These are phyloP conservation scores for Indicator maculatus DNA, from an alignment of 2,113 vertebrate genomes.

Conservation along the genomic window DNA sequence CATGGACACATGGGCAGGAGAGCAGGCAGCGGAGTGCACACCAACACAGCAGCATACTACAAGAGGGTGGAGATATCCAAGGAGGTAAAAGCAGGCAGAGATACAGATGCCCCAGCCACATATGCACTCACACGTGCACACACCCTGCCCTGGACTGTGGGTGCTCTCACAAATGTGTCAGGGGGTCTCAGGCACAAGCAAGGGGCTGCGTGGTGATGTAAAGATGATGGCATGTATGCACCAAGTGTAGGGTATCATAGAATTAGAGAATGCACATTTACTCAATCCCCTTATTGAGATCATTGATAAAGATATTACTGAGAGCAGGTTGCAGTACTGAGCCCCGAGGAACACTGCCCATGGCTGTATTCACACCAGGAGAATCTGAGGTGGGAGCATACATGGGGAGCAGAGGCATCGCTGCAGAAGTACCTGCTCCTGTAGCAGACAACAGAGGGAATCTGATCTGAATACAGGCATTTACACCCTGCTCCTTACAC, in stretches of 20 bases:
- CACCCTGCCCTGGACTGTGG: not conserved
- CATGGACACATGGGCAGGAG: fast-evolving
- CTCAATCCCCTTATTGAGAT: too few relatives aligned
- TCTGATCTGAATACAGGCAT: not conserved
- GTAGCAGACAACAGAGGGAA: not conserved
- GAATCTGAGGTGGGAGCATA: not conserved
- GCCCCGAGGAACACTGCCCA: too few relatives aligned
- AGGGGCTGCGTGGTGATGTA: fast-evolving
- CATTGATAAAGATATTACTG: too few relatives aligned
- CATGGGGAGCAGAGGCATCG: fast-evolving
- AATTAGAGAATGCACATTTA: too few relatives aligned
- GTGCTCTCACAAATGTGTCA: fast-evolving
- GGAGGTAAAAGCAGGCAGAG: not conserved
- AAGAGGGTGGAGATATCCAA: not conserved
- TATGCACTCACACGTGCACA: fast-evolving
- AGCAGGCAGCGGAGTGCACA: fast-evolving
- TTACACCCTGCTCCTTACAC: too few relatives aligned
- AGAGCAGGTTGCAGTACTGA: too few relatives aligned
- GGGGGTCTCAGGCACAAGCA: fast-evolving
- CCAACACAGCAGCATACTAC: not conserved
- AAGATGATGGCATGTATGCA: fast-evolving
- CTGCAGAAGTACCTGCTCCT: not conserved
- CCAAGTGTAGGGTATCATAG: too few relatives aligned
- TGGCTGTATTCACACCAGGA: not conserved
- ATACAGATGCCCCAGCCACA: not conserved